Base-by-base conservation (phyloP, 2,888 invertebrate species). In the Helobdella robusta region DNA sequence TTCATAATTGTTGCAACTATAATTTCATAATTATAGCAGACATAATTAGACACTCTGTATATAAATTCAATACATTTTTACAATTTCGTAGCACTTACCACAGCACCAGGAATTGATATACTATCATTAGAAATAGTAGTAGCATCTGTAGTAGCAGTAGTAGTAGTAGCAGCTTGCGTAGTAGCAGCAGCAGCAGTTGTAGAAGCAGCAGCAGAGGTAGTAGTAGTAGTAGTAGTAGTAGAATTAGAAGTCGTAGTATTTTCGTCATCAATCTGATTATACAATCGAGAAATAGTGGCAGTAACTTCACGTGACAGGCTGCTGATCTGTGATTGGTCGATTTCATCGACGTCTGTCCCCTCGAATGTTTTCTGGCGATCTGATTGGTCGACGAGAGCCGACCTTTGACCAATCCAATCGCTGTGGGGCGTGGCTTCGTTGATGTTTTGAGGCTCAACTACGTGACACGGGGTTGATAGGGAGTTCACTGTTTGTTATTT, bases 381-480 rank as follows among this genome's bases (percentile, higher is more conserved):
- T 28, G 32, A 30, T 56, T 11, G 56, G 32, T 56, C 56, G 44
- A 40, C 44, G 32, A 32, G 30, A 4, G 23, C 56, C n/a, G 56
- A n/a, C 32, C 32, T 28, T 56, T 25, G 32, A 30, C 32, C 32
- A 28, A 32, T 30, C 32, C 32, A 32, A 32, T 32, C 32, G 32
- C 25, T 56, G 28, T 28, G 28, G 8, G 28, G 28, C n/a, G 56
- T 56, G 32, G 56, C 2, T n/a, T 28, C 56, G 30, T 30, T 30
- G 8, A 32, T 30, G 23, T 5, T 56, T 11, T 30, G 28, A 1
- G 56, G 25, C 6, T 56, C 56, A 32, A 56, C 30, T 32, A 56
- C 32, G 56, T 56, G 56, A 30, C 56, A 30, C 11, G 56, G 56
- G 5, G 56, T 56, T n/a, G 56, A 40, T 15, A 40, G 44, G n/a